Evolutionary conservation across 1,140 invertebrate genomes (phyloP), one percentile per base, ranked within the genome.

Genomic region (Drosophila miranda): DNA sequence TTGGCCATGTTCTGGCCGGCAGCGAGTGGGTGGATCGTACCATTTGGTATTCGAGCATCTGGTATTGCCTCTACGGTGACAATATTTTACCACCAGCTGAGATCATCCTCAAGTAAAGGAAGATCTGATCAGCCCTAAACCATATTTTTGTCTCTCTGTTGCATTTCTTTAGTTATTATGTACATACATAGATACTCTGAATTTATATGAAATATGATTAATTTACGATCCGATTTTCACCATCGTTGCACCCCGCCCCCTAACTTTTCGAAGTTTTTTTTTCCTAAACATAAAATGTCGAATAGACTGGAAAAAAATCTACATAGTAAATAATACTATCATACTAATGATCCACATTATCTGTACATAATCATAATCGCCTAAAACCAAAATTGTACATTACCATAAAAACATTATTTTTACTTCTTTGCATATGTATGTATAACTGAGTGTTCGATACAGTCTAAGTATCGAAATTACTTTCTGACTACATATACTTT

Each of bases 1-100:
- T 97, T 90, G 96, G 96, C 1, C 93, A 94, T 67, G 95, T 95
- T 0, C 91, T 97, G 30, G 95, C 94, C 2, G 96, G 95, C 53
- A 93, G 93, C 19, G 94, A 94, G 21, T 94, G 94, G 56, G 93
- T 95, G 21, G 94, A 96, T 45, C 93, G 95, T 69, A 92, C 95
- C 7, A 94, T 93, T 56, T 97, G 96, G 95, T 92, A 96, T 59
- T 93, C 94, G 9, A 94, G 95, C 14, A 94, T 97, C 91, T 91
- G 95, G 55, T 93, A 95, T 71, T 94, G 93, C 1, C 93, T 96
- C 79, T 93, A 95, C 87, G 76, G 91, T 7, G 87, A 90, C 21
- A 91, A 91, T 50, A 91, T 94, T 49, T 64, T 93, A 44, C 93
- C 93, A 5, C 92, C 91, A 7, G 91, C 92, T 0, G 81, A 92